A percentile compares a stretch with the other conserved stretches of the same genome.
These are phyloP conservation scores for Sandelia bainsii DNA, from an alignment of 2,797 vertebrate genomes.

Conservation along the genomic window DNA sequence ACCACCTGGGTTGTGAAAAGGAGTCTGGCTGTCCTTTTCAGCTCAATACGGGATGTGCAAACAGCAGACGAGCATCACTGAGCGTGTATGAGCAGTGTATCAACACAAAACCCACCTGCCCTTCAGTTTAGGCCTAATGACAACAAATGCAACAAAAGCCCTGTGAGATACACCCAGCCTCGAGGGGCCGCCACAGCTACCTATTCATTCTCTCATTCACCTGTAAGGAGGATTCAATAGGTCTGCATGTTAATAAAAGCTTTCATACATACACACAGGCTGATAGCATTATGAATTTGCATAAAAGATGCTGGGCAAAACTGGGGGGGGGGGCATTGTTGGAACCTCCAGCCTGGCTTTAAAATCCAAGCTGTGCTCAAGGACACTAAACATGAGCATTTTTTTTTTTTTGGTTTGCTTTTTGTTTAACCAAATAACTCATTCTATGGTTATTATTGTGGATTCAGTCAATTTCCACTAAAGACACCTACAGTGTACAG, in stretches of 20 bases:
- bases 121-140: conserved; percentile 76
- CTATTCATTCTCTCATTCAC: conserved; percentile 74
- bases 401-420: background rate
- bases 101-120: conserved; percentile 81
- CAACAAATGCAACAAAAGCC: conserved; percentile 79
- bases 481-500: background rate
- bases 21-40: conserved; percentile 35
- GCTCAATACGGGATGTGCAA: conserved; percentile 62
- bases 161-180: conserved; percentile 64
- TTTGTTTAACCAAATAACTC: background rate
- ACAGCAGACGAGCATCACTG: conserved; percentile 71
- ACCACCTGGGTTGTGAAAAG: conserved; percentile 61
- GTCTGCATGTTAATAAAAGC: conserved; percentile 70
- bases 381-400: conserved; percentile 18
- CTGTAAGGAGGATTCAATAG: conserved; percentile 67
- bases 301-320: conserved; percentile 26
- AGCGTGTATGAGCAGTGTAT: conserved; percentile 63
- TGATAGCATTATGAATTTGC: conserved; percentile 55
- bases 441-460: background rate
- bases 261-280: conserved; percentile 47
- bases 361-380: conserved; percentile 10
- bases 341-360: conserved; percentile 19
- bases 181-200: conserved; percentile 52
- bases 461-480: conserved; percentile 2
- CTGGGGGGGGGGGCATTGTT: conserved; percentile 30